Percentiles rank a stretch among this genome's conserved stretches.
Conservation (phyloP, 2,113 vertebrate species). For the Alces alces region DNA sequence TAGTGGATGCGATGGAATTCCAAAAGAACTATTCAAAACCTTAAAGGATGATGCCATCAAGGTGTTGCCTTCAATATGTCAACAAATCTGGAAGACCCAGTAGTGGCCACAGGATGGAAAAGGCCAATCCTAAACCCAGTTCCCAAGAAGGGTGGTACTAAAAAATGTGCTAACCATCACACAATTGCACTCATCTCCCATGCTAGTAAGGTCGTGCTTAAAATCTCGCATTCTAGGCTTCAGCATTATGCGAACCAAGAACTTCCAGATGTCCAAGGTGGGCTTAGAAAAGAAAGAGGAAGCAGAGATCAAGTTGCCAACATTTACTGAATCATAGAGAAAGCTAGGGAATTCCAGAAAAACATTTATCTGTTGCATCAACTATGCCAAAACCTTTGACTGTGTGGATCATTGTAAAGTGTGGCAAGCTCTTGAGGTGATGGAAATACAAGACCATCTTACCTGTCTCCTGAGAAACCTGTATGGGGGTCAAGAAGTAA, state of each 20-base stretch:
- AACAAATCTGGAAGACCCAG: background rate
- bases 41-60: background rate
- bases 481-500: background rate
- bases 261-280: background rate
- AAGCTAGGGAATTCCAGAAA: background rate
- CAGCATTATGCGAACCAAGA: background rate
- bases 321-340: background rate
- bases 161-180: background rate
- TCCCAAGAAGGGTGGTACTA: background rate
- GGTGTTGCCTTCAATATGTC: background rate
- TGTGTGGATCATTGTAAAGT: background rate
- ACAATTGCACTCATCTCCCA: background rate
- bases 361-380: background rate
- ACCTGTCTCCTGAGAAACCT: background rate
- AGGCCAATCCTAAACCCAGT: background rate
- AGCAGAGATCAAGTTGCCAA: background rate
- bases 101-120: background rate
- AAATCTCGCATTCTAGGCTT: background rate
- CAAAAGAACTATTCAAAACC: background rate
- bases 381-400: background rate
- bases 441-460: background rate
- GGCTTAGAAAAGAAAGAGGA: background rate
- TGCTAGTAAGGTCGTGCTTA: background rate
- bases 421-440: background rate
- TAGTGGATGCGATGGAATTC: background rate